A percentile compares a stretch with the other conserved stretches of the same genome.
phyloP scores from a whole-genome alignment of 2,113 vertebrate species.

The Strix uralensis region DNA sequence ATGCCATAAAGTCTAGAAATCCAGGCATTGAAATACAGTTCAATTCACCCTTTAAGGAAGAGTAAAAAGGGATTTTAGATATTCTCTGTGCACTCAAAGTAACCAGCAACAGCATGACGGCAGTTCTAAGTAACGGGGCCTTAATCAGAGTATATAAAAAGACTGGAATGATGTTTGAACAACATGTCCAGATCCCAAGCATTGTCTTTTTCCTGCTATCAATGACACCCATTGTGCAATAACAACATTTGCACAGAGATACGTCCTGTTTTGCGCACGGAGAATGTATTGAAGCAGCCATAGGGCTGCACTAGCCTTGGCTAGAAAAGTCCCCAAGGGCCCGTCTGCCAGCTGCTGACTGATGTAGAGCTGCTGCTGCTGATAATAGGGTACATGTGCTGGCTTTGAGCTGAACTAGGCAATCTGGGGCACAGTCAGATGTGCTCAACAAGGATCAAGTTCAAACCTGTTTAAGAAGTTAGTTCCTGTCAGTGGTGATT shows the following conservation, averaged over 20 bases:
- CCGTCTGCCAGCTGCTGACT: constrained; percentile 42
- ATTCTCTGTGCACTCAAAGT: not conserved
- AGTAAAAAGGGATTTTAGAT: not conserved
- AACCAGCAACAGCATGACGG: not conserved
- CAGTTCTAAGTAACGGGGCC: constrained; percentile 6
- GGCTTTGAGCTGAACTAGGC: constrained; percentile 36
- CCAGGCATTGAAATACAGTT: not conserved
- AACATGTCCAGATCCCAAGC: constrained; percentile 12
- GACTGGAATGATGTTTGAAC: constrained; percentile 31
- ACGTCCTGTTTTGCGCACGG: not conserved
- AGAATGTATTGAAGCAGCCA: constrained; percentile 26
- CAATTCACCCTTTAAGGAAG: not conserved
- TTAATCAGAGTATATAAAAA: constrained; percentile 48
- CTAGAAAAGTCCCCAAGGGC: constrained; percentile 41
- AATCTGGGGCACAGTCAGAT: constrained; percentile 49
- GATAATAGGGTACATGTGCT: constrained; percentile 48
- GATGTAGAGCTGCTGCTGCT: constrained; percentile 18
- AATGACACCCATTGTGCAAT: constrained; percentile 42
- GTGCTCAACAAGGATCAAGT: constrained; percentile 44
- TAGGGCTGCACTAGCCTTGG: not conserved
- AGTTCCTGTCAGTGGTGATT: constrained; percentile 50
- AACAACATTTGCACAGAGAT: constrained; percentile 49
- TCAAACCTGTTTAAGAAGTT: constrained; percentile 62
- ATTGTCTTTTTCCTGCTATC: constrained; percentile 49
- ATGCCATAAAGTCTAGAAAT: not conserved